Evolutionary conservation across 1,140 invertebrate genomes (phyloP).

Genomic region (Anagrus nilaparvatae): DNA sequence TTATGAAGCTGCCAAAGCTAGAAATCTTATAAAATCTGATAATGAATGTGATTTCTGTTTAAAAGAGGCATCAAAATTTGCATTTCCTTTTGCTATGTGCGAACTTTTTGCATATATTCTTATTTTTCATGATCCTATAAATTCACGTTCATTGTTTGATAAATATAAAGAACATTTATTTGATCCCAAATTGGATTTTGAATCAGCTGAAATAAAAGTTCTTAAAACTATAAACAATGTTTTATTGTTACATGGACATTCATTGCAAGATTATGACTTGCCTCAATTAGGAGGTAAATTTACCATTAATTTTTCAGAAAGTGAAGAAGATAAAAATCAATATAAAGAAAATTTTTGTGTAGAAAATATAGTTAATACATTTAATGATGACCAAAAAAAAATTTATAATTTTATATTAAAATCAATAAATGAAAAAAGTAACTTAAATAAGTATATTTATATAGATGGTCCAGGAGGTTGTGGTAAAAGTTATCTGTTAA

Average conservation of each 20-base stretch:
- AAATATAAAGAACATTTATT: conserved; percentile 13
- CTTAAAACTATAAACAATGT: conserved; percentile 10
- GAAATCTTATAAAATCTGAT: conserved; percentile 18
- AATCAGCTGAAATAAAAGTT: conserved; percentile 6
- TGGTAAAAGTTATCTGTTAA: conserved; percentile 24
- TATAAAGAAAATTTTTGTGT: not conserved
- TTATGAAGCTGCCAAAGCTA: conserved; percentile 16
- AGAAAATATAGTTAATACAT: not conserved
- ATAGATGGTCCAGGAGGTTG: conserved; percentile 22
- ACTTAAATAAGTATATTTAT: conserved; percentile 16
- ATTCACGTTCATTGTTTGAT: conserved; percentile 7
- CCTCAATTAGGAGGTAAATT: not conserved
- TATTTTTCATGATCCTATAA: conserved; percentile 11
- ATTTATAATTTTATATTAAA: not conserved
- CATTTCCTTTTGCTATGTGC: conserved; percentile 9
- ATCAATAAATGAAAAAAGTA: not conserved
- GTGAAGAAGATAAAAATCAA: not conserved
- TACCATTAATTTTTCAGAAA: too few relatives aligned
- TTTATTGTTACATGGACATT: conserved; percentile 7
- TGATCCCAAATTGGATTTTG: conserved; percentile 5
- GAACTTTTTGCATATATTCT: conserved; percentile 13
- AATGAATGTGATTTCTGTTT: conserved; percentile 17
- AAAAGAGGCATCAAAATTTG: conserved; percentile 12
- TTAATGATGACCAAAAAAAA: not conserved
- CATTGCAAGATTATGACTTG: conserved; percentile 12